Conservation (phyloP, 2,113 vertebrate genomes). For the Pandion haliaetus region DNA sequence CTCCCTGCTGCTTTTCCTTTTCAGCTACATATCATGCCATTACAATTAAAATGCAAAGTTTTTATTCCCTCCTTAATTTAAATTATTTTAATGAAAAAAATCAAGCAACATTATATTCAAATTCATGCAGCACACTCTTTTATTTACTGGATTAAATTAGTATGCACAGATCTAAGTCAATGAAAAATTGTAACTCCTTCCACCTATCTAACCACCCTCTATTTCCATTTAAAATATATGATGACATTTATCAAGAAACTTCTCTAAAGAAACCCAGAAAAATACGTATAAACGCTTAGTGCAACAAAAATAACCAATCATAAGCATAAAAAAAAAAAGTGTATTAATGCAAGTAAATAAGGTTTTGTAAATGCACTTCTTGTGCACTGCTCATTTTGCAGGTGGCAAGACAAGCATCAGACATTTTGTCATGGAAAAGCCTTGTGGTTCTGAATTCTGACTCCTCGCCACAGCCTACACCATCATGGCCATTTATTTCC, state of each 20-base stretch:
- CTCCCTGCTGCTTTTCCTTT: neutral
- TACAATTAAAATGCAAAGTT: neutral
- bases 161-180: neutral
- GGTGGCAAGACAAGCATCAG: neutral
- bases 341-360: neutral
- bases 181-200: neutral
- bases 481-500: neutral
- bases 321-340: neutral
- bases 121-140: neutral
- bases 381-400: neutral
- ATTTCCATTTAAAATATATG: neutral
- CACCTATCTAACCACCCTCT: neutral
- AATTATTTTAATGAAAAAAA: neutral
- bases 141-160: conserved; percentile 12
- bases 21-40: neutral
- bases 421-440: neutral
- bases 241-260: neutral
- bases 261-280: neutral
- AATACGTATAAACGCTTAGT: neutral
- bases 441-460: neutral
- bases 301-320: neutral
- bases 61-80: neutral
- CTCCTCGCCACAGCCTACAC: neutral
- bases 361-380: neutral
- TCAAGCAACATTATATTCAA: neutral